Percentiles rank a stretch among this genome's conserved stretches.
Evolutionary conservation across 92 coral and sea anemone genomes (phyloP).

Genomic region (Actinernus sp.): DNA sequence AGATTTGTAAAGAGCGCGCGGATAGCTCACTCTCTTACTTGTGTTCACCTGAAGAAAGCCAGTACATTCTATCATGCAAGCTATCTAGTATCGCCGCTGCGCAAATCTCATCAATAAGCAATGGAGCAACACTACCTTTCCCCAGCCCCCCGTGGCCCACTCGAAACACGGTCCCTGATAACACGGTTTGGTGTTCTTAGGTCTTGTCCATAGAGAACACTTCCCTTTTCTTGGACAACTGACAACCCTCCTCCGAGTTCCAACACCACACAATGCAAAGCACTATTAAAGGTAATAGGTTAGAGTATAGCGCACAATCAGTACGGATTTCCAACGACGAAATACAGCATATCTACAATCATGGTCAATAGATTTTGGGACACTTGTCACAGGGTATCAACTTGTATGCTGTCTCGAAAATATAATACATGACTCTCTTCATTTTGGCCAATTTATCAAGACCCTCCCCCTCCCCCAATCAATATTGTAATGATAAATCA

Average conservation of each 20-base stretch:
- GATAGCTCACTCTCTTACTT: too few relatives aligned
- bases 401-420: too few relatives aligned
- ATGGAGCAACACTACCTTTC: conserved; percentile 41
- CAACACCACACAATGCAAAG: conserved; percentile 86
- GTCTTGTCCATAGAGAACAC: conserved; percentile 66
- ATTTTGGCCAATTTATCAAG: not conserved
- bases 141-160: conserved; percentile 83
- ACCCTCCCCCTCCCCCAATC: not conserved
- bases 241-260: conserved; percentile 69
- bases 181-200: conserved; percentile 66
- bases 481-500: not conserved
- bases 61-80: too few relatives aligned
- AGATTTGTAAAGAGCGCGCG: too few relatives aligned
- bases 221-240: conserved; percentile 79
- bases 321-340: too few relatives aligned
- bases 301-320: too few relatives aligned
- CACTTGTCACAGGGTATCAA: too few relatives aligned
- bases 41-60: too few relatives aligned
- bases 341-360: too few relatives aligned
- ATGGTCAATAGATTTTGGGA: too few relatives aligned
- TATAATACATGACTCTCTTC: too few relatives aligned
- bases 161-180: conserved; percentile 61
- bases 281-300: conserved; percentile 58
- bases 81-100: too few relatives aligned
- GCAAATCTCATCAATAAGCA: not conserved